Base-by-base conservation (phyloP, 2,888 invertebrate genomes). In the Lamellibrachia columna region DNA sequence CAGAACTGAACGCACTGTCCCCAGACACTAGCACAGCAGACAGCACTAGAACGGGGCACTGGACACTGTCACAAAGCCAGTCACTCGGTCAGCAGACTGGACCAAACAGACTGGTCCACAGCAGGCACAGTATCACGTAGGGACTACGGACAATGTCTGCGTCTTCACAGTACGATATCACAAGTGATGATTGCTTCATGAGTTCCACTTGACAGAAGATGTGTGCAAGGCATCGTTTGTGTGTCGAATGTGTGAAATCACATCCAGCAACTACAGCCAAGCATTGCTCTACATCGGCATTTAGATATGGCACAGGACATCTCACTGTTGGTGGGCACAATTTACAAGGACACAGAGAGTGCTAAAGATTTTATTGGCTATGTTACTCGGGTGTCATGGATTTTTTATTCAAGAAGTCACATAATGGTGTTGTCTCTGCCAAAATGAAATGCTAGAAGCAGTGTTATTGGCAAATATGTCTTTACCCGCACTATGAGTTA, bases 1-100 rank as follows among this genome's bases (percentile, higher is more conserved):
- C 98, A 0, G 98, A 98, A 92, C 93, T 96, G 75, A 91, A 75
- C 75, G n/a, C 75, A 75, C 22, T 75, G 75, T 75, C 75, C 75
- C 75, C 75, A 15, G 75, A 75, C 75, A n/a, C 75, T 22, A 75
- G 1, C 6, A 4, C n/a, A n/a, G 75, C 75, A 22, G 75, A 75
- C 75, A 75, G 75, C 22, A n/a, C 22, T 22, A 75, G 75, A 75
- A 75, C 75, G 75, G n/a, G 75, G 22, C 75, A 75, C 75, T 75
- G 75, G 75, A 15, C 75, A 6, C 75, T 75, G 75, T 75, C 75
- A 22, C 75, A 75, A n/a, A 75, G 75, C 75, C 75, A 75, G 75
- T 75, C 75, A 6, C 15, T 75, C 22, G 75, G 75, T 6, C 75
- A 75, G 22, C 75, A 75, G 75, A 75, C 75, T 22, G 75, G 22